These are phyloP conservation scores for Brachyrhaphis roseni DNA, from an alignment of 2,797 vertebrate species.

Conservation along the genomic window DNA sequence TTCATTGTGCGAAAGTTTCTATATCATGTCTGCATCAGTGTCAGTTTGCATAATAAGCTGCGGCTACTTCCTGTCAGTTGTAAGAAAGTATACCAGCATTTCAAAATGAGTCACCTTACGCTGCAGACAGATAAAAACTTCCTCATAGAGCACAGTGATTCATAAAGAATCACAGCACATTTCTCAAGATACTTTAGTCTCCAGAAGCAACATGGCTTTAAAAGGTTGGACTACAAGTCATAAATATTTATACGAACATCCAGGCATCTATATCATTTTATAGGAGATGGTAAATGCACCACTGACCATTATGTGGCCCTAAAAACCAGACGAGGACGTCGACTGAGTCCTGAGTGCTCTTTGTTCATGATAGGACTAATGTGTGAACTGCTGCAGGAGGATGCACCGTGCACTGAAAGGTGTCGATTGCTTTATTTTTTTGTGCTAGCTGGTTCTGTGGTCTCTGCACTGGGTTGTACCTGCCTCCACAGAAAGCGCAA, in stretches of 20 bases:
- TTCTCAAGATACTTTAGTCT: not conserved
- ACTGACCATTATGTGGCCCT: slow-evolving; percentile 44
- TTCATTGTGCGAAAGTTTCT: not conserved
- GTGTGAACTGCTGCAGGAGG: slow-evolving; percentile 1
- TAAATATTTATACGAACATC: slow-evolving; percentile 47
- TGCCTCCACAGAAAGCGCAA: not conserved
- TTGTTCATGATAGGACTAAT: not conserved
- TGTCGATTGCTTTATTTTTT: not conserved
- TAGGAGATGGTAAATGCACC: slow-evolving; percentile 35
- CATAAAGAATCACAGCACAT: slow-evolving; percentile 12
- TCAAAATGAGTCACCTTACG: slow-evolving; percentile 49
- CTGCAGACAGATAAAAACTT: slow-evolving; percentile 11
- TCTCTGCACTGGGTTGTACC: slow-evolving; percentile 1
- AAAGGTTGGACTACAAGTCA: slow-evolving; percentile 40
- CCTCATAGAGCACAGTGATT: slow-evolving; percentile 1
- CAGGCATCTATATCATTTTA: slow-evolving; percentile 44
- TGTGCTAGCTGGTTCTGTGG: slow-evolving; percentile 25
- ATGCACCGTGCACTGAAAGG: slow-evolving; percentile 1
- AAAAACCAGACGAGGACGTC: slow-evolving; percentile 43
- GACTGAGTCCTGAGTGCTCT: slow-evolving; percentile 19
- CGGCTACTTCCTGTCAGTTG: slow-evolving; percentile 24
- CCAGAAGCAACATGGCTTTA: slow-evolving; percentile 29
- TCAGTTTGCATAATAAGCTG: slow-evolving; percentile 10
- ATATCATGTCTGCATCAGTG: not conserved
- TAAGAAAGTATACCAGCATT: slow-evolving; percentile 13